phyloP scores from a whole-genome alignment of 2,797 vertebrate species.

The Onychomys leucogaster region DNA sequence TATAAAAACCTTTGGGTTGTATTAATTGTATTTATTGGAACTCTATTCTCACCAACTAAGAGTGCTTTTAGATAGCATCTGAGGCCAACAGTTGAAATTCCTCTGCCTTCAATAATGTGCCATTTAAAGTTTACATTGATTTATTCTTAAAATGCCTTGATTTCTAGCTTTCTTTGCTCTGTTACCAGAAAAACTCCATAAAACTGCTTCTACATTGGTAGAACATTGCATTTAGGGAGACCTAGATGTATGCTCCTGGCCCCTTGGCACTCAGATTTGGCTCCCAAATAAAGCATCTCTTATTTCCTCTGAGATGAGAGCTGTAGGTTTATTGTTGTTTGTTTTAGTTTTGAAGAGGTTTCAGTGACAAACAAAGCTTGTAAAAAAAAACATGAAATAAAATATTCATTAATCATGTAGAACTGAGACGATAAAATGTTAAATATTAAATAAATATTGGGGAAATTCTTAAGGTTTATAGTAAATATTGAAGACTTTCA shows the following conservation, averaged over 20 bases:
- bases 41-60: neutral
- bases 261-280: neutral
- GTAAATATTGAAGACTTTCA: neutral
- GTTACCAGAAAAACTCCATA: neutral
- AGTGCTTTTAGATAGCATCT: no score
- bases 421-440: neutral
- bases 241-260: neutral
- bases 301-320: neutral
- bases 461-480: neutral
- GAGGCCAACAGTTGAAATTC: neutral
- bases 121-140: neutral
- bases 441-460: neutral
- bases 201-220: neutral
- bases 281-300: neutral
- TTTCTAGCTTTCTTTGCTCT: neutral
- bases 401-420: neutral
- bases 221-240: neutral
- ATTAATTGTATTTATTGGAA: neutral
- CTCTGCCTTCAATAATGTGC: neutral
- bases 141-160: neutral
- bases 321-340: neutral
- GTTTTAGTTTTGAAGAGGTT: neutral
- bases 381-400: neutral
- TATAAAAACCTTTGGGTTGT: neutral
- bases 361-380: neutral